Evolutionary conservation across 2,797 vertebrate genomes (phyloP).

Genomic region (Hypotaenidia philippensis): DNA sequence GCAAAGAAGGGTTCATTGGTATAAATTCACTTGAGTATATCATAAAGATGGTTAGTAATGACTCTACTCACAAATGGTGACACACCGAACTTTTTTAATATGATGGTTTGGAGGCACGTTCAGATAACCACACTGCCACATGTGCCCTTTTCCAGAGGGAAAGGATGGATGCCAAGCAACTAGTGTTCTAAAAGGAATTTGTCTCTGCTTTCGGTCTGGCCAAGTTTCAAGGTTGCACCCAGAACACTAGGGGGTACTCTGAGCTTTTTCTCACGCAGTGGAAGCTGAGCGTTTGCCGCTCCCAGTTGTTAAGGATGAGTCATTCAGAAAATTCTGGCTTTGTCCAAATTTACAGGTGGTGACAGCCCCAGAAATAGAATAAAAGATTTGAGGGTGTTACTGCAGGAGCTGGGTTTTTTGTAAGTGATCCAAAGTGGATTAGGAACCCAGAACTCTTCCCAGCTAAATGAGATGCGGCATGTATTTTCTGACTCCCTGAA

Average conservation of each 20-base stretch:
- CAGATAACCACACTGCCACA: background rate
- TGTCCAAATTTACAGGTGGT: conserved; percentile 41
- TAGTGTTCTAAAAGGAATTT: background rate
- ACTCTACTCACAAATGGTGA: fast-evolving
- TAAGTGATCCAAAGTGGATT: background rate
- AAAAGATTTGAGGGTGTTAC: background rate
- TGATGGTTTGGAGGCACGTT: background rate
- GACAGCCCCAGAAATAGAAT: conserved; percentile 30
- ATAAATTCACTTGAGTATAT: background rate
- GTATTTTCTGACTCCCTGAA: background rate
- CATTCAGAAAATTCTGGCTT: conserved; percentile 57
- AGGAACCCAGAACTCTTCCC: background rate
- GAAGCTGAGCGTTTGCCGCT: background rate
- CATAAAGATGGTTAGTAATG: background rate
- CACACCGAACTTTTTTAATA: background rate
- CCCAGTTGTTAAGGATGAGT: conserved; percentile 15
- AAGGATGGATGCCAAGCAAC: background rate
- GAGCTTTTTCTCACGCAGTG: background rate
- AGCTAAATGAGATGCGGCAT: background rate
- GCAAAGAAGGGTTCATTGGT: background rate
- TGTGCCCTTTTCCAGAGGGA: background rate
- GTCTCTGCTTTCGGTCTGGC: background rate
- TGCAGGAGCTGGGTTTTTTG: background rate
- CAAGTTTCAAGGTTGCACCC: background rate
- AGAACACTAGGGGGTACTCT: conserved; percentile 39